A percentile compares a stretch with the other conserved stretches of the same genome.
These are phyloP conservation scores for Gouania willdenowi DNA, from an alignment of 2,797 vertebrate genomes.

Conservation along the genomic window DNA sequence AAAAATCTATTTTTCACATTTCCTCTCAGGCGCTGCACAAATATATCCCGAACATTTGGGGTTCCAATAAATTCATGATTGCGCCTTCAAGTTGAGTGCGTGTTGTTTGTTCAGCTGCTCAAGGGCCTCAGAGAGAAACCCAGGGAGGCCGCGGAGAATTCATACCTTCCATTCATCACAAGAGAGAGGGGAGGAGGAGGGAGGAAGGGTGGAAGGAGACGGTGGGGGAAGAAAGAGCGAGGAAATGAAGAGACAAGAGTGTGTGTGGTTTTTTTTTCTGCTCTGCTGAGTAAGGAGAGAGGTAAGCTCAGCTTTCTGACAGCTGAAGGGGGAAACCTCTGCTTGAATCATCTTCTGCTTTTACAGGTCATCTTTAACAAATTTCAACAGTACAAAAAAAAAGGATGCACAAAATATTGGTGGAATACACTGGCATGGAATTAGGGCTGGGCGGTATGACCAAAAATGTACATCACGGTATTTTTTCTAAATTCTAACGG, in stretches of 20 bases:
- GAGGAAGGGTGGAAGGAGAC: slow-evolving; percentile 23
- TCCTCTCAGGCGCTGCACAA: slow-evolving; percentile 35
- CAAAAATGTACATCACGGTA: no score
- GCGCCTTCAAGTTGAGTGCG: slow-evolving; percentile 61
- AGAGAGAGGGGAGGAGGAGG: slow-evolving; percentile 32
- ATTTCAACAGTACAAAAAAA: no score
- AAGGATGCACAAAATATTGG: no score
- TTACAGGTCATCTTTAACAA: slow-evolving; percentile 3
- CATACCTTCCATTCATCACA: slow-evolving; percentile 79
- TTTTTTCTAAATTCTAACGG: no score
- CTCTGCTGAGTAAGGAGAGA: slow-evolving; percentile 69
- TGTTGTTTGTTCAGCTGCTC: slow-evolving; percentile 81
- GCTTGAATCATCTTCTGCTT: slow-evolving; percentile 46
- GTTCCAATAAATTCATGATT: slow-evolving; percentile 69
- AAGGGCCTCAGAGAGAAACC: slow-evolving; percentile 69
- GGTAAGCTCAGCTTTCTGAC: slow-evolving; percentile 59
- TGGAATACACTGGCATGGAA: no score
- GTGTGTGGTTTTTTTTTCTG: slow-evolving; percentile 45
- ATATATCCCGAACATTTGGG: slow-evolving; percentile 50
- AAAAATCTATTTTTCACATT: slow-evolving; percentile 51
- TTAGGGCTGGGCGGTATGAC: no score
- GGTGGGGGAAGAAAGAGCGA: slow-evolving; percentile 50
- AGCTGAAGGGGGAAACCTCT: slow-evolving; percentile 58
- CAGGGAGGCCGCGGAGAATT: slow-evolving; percentile 75
- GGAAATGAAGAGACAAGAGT: slow-evolving; percentile 67